Percentiles rank a stretch among this genome's conserved stretches.
Evolutionary conservation across 2,888 invertebrate species (phyloP).

Genomic region (Caenorhabditis angaria): DNA sequence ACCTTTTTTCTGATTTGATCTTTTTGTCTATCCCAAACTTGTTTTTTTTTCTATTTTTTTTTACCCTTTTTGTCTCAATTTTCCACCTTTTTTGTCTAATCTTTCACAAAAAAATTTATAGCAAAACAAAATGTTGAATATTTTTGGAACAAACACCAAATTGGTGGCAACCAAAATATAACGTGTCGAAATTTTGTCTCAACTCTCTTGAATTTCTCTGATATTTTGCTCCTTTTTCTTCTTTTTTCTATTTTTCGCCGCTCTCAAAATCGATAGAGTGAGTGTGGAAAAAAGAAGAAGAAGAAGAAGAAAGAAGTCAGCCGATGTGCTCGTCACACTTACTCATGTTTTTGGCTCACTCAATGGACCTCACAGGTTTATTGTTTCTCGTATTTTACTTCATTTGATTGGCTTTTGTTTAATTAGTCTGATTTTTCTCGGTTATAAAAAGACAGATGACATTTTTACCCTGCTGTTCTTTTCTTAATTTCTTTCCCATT

Average conservation of each 20-base stretch:
- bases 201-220: neutral
- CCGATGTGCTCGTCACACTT: slow-evolving; percentile 20
- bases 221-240: neutral
- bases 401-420: neutral
- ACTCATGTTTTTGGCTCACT: neutral
- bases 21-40: too few species aligned
- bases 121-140: too few species aligned
- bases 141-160: too few species aligned
- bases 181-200: too few species aligned
- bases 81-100: too few species aligned
- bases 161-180: too few species aligned
- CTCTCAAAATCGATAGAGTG: slow-evolving; percentile 2
- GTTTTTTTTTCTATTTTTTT: too few species aligned
- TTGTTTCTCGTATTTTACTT: neutral
- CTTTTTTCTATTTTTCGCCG: neutral
- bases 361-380: slow-evolving; percentile 2
- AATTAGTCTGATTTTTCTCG: neutral
- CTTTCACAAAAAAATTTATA: too few species aligned
- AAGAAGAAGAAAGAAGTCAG: neutral
- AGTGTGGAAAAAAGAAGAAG: neutral
- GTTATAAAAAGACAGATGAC: neutral
- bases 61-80: too few species aligned
- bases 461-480: too few species aligned
- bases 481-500: too few species aligned
- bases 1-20: too few species aligned